Evolutionary conservation across 2,888 invertebrate species (phyloP), one percentile per base, ranked within the genome.

Genomic region (Cheilosia vernalis): DNA sequence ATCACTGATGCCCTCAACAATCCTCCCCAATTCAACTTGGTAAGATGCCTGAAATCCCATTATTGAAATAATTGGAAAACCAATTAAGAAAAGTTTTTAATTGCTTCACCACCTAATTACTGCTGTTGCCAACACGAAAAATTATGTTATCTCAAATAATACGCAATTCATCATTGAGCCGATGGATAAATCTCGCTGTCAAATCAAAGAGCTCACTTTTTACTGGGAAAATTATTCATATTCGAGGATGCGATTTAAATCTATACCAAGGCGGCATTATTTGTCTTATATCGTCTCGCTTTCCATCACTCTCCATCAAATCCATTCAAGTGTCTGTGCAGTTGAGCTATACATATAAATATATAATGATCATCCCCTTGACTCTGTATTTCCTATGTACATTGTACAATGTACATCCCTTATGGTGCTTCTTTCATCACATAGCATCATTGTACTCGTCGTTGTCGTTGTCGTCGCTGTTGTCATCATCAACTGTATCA

Each of bases 21-120:
- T 27, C n/a, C 5, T n/a, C 7, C 3, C 30, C 27, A 24, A 27
- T 27, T 53, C 13, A 53, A 53, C 30, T 53, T 33, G 2, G n/a
- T 17, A 19, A 17, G 30, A 37, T 37, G 24, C 33, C 13, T 37
- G 24, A 21, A 66, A 19, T 21, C 33, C 49, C 60, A 51, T 49
- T 51, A 60, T 61, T 58, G 60, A 40, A 49, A 67, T 58, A 27
- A 77, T 67, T 60, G 40, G 44, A 69, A 72, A 67, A 60, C 64
- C 72, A 83, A 78, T 78, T 73, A 79, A 27, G 56, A 56, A 56
- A 84, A 84, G 51, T 84, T 84, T 79, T 79, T 66, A 79, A 74
- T 84, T 74, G 69, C 69, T 60, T 84, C 67, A 64, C 42, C 47
- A 64, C 42, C 49, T 79, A 74, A 84, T 74, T 74, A 74, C 24